These are phyloP conservation scores for Cecidostiba fungosa DNA, from an alignment of 2,888 invertebrate genomes.

Conservation along the genomic window DNA sequence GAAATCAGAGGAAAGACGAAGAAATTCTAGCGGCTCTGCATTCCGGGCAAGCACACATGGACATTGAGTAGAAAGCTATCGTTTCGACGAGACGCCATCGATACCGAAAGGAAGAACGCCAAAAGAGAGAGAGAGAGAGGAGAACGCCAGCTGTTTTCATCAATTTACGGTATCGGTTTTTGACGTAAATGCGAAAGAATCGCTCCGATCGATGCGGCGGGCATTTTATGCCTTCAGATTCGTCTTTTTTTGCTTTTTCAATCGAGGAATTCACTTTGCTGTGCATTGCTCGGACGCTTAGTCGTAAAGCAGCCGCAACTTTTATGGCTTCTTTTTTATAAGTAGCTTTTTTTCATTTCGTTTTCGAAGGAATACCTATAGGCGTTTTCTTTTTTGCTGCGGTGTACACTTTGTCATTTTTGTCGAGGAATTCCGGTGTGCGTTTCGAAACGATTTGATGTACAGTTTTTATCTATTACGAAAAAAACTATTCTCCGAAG, in stretches of 20 bases:
- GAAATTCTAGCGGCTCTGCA: slow-evolving; percentile 44
- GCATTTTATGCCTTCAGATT: neutral
- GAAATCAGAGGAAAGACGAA: slow-evolving; percentile 49
- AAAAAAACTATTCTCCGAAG: neutral
- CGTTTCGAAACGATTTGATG: neutral
- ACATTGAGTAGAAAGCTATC: slow-evolving; percentile 39
- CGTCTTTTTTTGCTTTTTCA: neutral
- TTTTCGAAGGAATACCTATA: neutral
- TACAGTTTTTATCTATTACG: neutral
- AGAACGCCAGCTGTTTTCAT: slow-evolving; percentile 48
- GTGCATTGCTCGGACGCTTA: neutral
- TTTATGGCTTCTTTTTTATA: neutral
- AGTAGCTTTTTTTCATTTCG: neutral
- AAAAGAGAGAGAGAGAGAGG: slow-evolving; percentile 6
- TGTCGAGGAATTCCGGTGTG: neutral
- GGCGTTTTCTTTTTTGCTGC: neutral
- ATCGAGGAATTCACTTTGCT: slow-evolving; percentile 2
- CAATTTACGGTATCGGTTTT: slow-evolving; percentile 60
- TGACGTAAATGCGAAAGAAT: slow-evolving; percentile 57
- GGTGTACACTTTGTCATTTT: neutral
- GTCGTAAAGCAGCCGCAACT: neutral
- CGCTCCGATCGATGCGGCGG: slow-evolving; percentile 23
- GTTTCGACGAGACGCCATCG: slow-evolving; percentile 43
- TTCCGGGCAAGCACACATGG: slow-evolving; percentile 12
- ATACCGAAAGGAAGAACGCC: slow-evolving; percentile 17